Percentiles rank a stretch among this genome's conserved stretches.
Evolutionary conservation across 2,888 invertebrate species (phyloP).

Genomic region (Drosophila macrothrix): DNA sequence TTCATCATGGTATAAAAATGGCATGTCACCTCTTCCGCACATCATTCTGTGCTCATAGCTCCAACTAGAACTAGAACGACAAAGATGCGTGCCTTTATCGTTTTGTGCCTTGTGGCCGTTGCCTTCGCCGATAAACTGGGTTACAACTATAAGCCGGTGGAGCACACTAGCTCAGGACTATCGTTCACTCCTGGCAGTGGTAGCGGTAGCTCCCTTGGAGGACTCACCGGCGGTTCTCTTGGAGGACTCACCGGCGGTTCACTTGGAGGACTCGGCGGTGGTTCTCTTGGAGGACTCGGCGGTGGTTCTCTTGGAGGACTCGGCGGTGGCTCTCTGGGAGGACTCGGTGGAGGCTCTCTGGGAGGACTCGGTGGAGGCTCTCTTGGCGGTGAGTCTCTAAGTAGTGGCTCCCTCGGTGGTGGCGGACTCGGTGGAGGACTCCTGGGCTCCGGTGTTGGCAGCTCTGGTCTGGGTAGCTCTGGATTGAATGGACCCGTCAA

Average conservation of each 20-base stretch:
- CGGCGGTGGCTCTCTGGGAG: conserved; percentile 42
- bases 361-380: conserved; percentile 26
- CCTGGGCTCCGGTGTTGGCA: conserved; percentile 19
- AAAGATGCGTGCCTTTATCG: conserved; percentile 72
- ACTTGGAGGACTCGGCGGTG: conserved; percentile 22
- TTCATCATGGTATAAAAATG: conserved; percentile 70
- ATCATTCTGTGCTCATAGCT: conserved; percentile 75
- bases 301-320: conserved; percentile 24
- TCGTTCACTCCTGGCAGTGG: conserved; percentile 75
- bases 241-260: conserved; percentile 24
- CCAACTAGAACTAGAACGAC: conserved; percentile 66
- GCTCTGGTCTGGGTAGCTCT: conserved; percentile 23
- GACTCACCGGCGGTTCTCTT: conserved; percentile 42
- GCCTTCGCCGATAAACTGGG: conserved; percentile 80
- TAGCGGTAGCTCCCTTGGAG: conserved; percentile 49
- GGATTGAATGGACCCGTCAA: conserved; percentile 53
- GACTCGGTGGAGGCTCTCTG: conserved; percentile 45
- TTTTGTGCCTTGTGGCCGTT: conserved; percentile 76
- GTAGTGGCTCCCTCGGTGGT: conserved; percentile 17
- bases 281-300: conserved; percentile 30
- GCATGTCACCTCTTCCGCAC: conserved; percentile 38
- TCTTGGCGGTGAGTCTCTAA: conserved; percentile 28
- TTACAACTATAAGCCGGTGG: conserved; percentile 79
- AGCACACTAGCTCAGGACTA: conserved; percentile 72
- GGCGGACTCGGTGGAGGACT: conserved; percentile 32